Evolutionary conservation across 2,113 vertebrate genomes (phyloP), one percentile per base, ranked within the genome.

Genomic region (Oncorhynchus gorbuscha): DNA sequence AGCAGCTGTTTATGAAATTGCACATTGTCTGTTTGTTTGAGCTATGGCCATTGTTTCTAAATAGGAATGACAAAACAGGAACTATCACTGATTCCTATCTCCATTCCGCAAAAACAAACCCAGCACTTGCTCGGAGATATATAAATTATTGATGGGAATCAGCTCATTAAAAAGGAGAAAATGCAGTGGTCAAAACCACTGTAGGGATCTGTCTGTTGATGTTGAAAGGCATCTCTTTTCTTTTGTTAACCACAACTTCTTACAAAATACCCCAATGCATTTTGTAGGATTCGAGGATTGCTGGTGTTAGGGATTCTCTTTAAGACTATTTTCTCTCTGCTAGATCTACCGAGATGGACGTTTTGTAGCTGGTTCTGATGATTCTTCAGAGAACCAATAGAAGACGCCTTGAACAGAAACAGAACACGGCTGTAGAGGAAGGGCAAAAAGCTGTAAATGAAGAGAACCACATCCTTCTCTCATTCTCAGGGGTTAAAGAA

Each of bases 21-120:
- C 16, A 67, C 76, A 84, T 84, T 84, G 83, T 84, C 20, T 55
- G 5, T 65, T 8, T 68, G 59, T n/a, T 74, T 62, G 16, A 1
- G 48, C 32, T 22, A 22, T 59, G 22, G 39, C 51, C 48, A 81
- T 73, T 74, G 73, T 81, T 68, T 70, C 67, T 55, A 74, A 58
- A 76, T 72, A 22, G 71, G 45, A 13, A 76, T 68, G 67, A 71
- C 32, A 66, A 70, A 79, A 86, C 79, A 77, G 79, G 81, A 83
- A 81, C 71, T 76, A 72, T 58, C 69, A 16, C 28, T 70, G 75
- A 79, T 55, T 45, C 45, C 61, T 11, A 69, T 58, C 11, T 22
- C 51, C 26, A 55, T 16, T 18, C 51, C 16, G 16, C 51, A 55
- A 30, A 71, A 59, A 64, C 74, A 72, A 35, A 14, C n/a, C 18